Base-by-base conservation (phyloP, 2,888 invertebrate species). In the Lamellibrachia satsuma region DNA sequence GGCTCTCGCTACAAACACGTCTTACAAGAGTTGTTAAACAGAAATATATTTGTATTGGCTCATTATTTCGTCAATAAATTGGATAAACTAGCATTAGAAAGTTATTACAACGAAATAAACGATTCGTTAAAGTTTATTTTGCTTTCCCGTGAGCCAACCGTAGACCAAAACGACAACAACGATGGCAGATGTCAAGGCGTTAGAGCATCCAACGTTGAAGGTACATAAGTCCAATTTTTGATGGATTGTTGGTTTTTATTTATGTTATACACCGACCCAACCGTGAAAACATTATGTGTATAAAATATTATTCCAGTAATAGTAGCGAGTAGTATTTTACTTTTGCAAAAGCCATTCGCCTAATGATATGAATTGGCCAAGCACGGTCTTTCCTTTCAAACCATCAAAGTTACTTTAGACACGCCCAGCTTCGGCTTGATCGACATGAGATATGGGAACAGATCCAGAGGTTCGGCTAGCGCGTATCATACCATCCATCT, bases 141-240 rank as follows among this genome's bases (percentile, higher is more conserved):
- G 11, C 15, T 75, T 75, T 75, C 75, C 75, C 75, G n/a, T 75
- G 75, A 75, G 75, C 75, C 75, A 75, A 4, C 22, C 22, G 75
- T n/a, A 75, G 75, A 75, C 22, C 22, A 39, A 75, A 75, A 75
- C 75, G 75, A 75, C 75, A 75, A 93, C 91, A 93, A 92, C 60
- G 60, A 94, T 94, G 94, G 93, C 93, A 57, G 94, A 94, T 92
- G 92, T 94, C 9, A 94, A 94, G 92, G 94, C 93, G n/a, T 92
- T 94, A 39, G 94, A 94, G 91, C 94, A 94, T 92, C 94, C 94
- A 3, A 94, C 94, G 90, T 93, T 94, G 90, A 94, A 94, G 94
- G 94, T 94, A 93, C 75, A 22, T 75, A 75, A 75, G 75, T 75
- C 75, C 11, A 75, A 22, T 75, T 75, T n/a, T 75, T 22, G 75